These are phyloP conservation scores for Calosoma granatense DNA, from an alignment of 1,140 invertebrate genomes.

Conservation along the genomic window DNA sequence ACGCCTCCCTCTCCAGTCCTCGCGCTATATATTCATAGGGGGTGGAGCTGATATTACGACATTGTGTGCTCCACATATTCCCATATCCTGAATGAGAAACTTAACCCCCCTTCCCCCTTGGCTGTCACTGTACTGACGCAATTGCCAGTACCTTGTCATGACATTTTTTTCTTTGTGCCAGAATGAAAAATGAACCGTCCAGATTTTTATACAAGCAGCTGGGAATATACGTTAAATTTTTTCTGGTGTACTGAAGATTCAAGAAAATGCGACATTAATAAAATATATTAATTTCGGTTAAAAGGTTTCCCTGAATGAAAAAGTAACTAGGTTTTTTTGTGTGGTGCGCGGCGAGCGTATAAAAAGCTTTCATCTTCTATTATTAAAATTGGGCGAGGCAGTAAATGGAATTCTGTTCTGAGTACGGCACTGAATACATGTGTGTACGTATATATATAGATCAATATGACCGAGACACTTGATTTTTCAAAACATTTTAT, in stretches of 20 bases:
- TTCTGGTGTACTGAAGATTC: neutral
- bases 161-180: neutral
- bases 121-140: neutral
- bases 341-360: too few relatives aligned
- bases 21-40: neutral
- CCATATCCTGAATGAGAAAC: neutral
- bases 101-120: too few relatives aligned
- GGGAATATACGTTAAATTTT: neutral
- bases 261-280: neutral
- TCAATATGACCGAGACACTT: too few relatives aligned
- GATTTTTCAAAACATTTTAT: too few relatives aligned
- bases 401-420: too few relatives aligned
- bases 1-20: neutral
- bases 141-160: neutral
- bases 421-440: too few relatives aligned
- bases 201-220: neutral
- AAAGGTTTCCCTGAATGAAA: neutral
- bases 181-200: neutral
- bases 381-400: too few relatives aligned
- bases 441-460: too few relatives aligned
- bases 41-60: neutral
- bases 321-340: neutral
- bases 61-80: neutral
- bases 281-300: neutral
- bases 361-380: too few relatives aligned